Base-by-base conservation (phyloP, 1,140 invertebrate species). In the Zaprionus ghesquierei region DNA sequence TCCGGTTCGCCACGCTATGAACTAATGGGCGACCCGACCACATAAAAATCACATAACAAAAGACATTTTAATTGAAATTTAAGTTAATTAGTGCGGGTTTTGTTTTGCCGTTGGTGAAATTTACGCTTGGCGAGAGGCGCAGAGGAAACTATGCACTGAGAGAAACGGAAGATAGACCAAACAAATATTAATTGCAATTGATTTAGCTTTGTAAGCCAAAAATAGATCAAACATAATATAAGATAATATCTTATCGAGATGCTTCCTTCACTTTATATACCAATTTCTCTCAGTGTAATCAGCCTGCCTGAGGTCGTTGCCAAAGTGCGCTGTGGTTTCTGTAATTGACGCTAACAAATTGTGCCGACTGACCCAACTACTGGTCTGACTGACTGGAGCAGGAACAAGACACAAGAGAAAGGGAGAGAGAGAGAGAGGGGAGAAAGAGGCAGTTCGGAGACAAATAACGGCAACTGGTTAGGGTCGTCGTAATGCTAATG, bases 31-130 rank as follows among this genome's bases (percentile, higher is more conserved):
- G 54, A 53, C 53, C 59, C 65, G 75, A 46, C 63, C 63, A 62
- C 58, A 73, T 69, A 69, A 77, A 87, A 87, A 87, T 87, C 84
- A 87, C 69, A 80, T 81, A 87, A 89, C 85, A 89, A 89, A 87
- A 89, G 84, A 77, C 79, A 80, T 87, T 87, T 87, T 87, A 87
- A 87, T 87, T 89, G 85, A 87, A 86, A 84, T 89, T 87, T 75
- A 89, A 89, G 82, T 87, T 87, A 87, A 87, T 87, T 87, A 87
- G 82, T 87, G 77, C 66, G 79, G 44, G 66, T 75, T 64, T 58
- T 58, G 38, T 66, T n/a, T 22, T 33, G 23, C n/a, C 33, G 3
- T 46, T 44, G 31, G 54, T 50, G 41, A 59, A 81, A 51, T 82
- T 82, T 82, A 77, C 79, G 79, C 75, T 60, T n/a, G 10, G 23